Conservation (phyloP, 2,888 invertebrate genomes). For the Drosophila subquinaria region DNA sequence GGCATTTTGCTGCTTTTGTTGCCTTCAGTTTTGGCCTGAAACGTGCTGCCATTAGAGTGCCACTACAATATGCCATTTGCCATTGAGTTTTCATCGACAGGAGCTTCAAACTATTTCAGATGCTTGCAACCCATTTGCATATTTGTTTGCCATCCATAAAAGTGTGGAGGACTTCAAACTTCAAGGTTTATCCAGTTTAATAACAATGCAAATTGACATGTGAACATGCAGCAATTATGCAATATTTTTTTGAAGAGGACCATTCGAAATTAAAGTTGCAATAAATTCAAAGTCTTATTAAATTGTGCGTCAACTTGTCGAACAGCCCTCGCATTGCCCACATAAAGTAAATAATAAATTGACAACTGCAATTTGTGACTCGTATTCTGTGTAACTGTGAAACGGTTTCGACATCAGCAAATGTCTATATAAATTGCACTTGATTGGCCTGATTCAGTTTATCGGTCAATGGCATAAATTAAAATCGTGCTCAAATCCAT, state of each 20-base stretch:
- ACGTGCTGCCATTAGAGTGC: slow-evolving; percentile 74
- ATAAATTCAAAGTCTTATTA: background rate
- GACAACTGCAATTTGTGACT: slow-evolving; percentile 67
- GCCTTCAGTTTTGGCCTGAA: slow-evolving; percentile 24
- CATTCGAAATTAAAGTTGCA: background rate
- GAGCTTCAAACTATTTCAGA: slow-evolving; percentile 63
- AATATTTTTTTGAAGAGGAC: slow-evolving; percentile 28
- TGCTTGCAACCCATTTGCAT: slow-evolving; percentile 72
- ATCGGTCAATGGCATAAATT: slow-evolving; percentile 76
- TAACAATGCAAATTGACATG: slow-evolving; percentile 72
- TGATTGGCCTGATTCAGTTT: slow-evolving; percentile 77
- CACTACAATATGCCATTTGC: slow-evolving; percentile 76
- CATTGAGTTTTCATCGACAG: slow-evolving; percentile 77
- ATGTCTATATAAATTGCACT: slow-evolving; percentile 80
- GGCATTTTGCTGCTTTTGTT: slow-evolving; percentile 16
- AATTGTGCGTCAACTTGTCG: background rate
- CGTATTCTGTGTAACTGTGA: slow-evolving; percentile 49
- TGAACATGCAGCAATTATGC: slow-evolving; percentile 61
- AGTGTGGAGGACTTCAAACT: slow-evolving; percentile 12
- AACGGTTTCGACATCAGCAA: slow-evolving; percentile 71
- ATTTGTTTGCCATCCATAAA: slow-evolving; percentile 76
- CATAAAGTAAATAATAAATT: slow-evolving; percentile 68
- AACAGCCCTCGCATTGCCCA: slow-evolving; percentile 47
- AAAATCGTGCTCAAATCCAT: slow-evolving; percentile 53
- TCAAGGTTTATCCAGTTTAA: slow-evolving; percentile 35